A percentile compares a stretch with the other conserved stretches of the same genome.
phyloP scores from a whole-genome alignment of 1,140 invertebrate species.

The Octopus bimaculoides region DNA sequence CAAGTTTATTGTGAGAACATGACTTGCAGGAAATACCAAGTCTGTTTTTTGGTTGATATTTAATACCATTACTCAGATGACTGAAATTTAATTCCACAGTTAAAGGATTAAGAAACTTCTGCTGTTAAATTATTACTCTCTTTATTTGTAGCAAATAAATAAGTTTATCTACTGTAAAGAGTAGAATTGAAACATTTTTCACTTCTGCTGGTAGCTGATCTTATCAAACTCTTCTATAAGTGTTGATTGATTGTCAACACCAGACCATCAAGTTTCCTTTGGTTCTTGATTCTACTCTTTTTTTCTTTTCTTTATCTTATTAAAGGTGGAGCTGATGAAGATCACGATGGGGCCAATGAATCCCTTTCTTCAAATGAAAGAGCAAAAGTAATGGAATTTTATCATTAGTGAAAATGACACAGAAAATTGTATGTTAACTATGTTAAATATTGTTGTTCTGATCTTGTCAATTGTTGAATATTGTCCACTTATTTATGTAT shows the following conservation, averaged over 20 bases:
- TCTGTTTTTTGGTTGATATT: too few species aligned
- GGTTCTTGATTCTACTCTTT: background rate
- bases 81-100: too few species aligned
- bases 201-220: background rate
- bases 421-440: background rate
- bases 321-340: conserved; percentile 7
- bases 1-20: too few species aligned
- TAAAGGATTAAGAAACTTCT: too few species aligned
- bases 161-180: background rate
- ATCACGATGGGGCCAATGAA: conserved; percentile 1
- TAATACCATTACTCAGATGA: too few species aligned
- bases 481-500: background rate
- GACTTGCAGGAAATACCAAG: too few species aligned
- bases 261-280: background rate
- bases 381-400: conserved; percentile 16
- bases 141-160: background rate
- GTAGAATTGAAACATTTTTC: too few species aligned
- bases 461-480: background rate
- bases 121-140: background rate
- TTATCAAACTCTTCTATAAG: background rate
- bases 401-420: background rate
- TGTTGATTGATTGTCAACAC: background rate
- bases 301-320: background rate
- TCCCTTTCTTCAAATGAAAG: background rate
- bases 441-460: background rate